phyloP scores from a whole-genome alignment of 2,113 vertebrate genomes.

The Astatoreochromis straeleni region DNA sequence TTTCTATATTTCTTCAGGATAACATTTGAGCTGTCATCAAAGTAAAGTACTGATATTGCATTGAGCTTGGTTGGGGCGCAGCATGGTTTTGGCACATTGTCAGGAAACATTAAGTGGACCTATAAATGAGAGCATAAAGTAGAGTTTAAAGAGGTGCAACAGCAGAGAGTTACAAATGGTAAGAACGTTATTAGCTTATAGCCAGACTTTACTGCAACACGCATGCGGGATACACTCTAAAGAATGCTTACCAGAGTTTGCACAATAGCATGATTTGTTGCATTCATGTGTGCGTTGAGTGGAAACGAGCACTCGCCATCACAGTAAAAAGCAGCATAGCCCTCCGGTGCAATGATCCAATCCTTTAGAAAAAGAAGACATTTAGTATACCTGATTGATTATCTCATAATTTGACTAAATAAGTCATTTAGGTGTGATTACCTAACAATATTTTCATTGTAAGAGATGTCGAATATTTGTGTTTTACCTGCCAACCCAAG shows the following conservation, averaged over 20 bases:
- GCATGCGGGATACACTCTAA: neutral
- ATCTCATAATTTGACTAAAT: neutral
- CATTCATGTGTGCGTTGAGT: slow-evolving; percentile 98
- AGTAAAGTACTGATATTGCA: slow-evolving; percentile 98
- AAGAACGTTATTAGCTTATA: neutral
- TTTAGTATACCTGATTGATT: neutral
- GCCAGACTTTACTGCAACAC: neutral
- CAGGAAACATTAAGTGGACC: slow-evolving; percentile 99
- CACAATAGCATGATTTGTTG: slow-evolving; percentile 97
- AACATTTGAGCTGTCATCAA: slow-evolving; percentile 98
- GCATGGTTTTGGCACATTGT: slow-evolving; percentile 97
- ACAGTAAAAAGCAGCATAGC: slow-evolving; percentile 96
- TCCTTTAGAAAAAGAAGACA: slow-evolving; percentile 72
- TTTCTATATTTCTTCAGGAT: slow-evolving; percentile 99
- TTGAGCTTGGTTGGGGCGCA: slow-evolving; percentile 98
- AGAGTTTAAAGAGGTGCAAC: neutral
- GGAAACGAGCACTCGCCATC: slow-evolving; percentile 98
- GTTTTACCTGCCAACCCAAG: slow-evolving; percentile 93
- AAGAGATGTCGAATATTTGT: neutral
- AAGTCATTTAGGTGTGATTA: neutral
- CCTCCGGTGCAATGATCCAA: slow-evolving; percentile 98
- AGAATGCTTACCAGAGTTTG: slow-evolving; percentile 86
- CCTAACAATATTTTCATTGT: neutral
- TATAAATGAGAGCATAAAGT: slow-evolving; percentile 52
- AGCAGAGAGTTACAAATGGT: neutral